phyloP scores from a whole-genome alignment of 2,113 vertebrate species.

The Blennius ocellaris region DNA sequence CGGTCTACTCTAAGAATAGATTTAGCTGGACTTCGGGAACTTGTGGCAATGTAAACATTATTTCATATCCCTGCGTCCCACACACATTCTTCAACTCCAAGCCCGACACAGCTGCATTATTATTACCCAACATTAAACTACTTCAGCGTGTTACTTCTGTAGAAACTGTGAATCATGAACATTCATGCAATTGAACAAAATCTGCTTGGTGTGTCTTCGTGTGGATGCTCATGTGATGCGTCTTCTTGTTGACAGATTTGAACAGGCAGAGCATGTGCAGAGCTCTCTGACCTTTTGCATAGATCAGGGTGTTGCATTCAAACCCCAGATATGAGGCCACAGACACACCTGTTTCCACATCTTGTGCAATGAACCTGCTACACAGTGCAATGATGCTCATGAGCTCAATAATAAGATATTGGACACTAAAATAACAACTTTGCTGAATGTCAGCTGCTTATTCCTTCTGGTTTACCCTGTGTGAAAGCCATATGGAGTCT shows the following conservation, averaged over 20 bases:
- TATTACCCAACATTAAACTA: background rate
- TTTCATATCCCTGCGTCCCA: slow-evolving; percentile 8
- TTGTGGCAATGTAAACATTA: slow-evolving; percentile 11
- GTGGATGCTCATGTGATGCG: background rate
- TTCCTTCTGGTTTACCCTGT: background rate
- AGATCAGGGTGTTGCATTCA: slow-evolving; percentile 29
- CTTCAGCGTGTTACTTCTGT: background rate
- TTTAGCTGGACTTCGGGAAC: slow-evolving; percentile 31
- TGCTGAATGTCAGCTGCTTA: background rate
- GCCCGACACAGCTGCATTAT: background rate
- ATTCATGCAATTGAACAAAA: background rate
- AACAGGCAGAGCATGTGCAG: background rate
- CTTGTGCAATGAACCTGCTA: slow-evolving; percentile 7
- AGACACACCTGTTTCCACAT: slow-evolving; percentile 33
- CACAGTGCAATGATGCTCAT: background rate
- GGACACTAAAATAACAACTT: background rate
- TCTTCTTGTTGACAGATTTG: slow-evolving; percentile 21
- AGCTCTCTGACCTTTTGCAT: slow-evolving; percentile 36
- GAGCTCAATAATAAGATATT: background rate
- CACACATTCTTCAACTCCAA: background rate
- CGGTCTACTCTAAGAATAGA: slow-evolving; percentile 58
- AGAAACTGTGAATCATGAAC: background rate
- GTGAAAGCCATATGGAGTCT: too few relatives aligned
- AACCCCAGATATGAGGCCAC: slow-evolving; percentile 14
- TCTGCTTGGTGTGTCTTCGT: background rate